phyloP scores from a whole-genome alignment of 1,140 invertebrate genomes.

The Drosophila carrolli region DNA sequence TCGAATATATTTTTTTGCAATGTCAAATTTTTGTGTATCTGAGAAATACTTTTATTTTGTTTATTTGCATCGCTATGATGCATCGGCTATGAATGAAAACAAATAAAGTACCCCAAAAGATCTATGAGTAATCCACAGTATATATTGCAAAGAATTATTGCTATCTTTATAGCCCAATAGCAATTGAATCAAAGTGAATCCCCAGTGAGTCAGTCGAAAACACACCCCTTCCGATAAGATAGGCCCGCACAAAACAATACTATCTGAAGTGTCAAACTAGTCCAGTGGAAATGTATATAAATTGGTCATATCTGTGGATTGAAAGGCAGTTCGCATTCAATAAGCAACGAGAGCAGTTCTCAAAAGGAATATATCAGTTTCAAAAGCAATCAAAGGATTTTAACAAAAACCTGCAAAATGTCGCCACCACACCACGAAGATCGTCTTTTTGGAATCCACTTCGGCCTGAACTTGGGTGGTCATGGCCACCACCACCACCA shows the following conservation, averaged over 20 bases:
- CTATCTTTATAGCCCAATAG: slow-evolving; percentile 24
- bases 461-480: slow-evolving; percentile 54
- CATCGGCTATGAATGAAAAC: slow-evolving; percentile 24
- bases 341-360: slow-evolving; percentile 33
- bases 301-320: slow-evolving; percentile 30
- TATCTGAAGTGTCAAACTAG: slow-evolving; percentile 30
- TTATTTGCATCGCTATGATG: slow-evolving; percentile 16
- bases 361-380: slow-evolving; percentile 24
- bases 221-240: slow-evolving; percentile 54
- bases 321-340: slow-evolving; percentile 39
- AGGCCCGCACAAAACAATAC: slow-evolving; percentile 26
- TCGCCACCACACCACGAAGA: slow-evolving; percentile 61
- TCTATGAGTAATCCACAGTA: slow-evolving; percentile 20
- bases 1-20: slow-evolving; percentile 22
- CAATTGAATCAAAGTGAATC: slow-evolving; percentile 29
- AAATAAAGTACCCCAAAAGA: slow-evolving; percentile 5
- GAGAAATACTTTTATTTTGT: slow-evolving; percentile 19
- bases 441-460: slow-evolving; percentile 65
- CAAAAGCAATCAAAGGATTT: slow-evolving; percentile 4
- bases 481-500: slow-evolving; percentile 50
- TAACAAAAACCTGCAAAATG: slow-evolving; percentile 30
- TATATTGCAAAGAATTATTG: slow-evolving; percentile 11
- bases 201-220: slow-evolving; percentile 20
- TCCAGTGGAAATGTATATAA: slow-evolving; percentile 39
- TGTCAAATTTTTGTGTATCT: slow-evolving; percentile 30